These are phyloP conservation scores for Macropus fuliginosus DNA, from an alignment of 2,797 vertebrate genomes.

Conservation along the genomic window DNA sequence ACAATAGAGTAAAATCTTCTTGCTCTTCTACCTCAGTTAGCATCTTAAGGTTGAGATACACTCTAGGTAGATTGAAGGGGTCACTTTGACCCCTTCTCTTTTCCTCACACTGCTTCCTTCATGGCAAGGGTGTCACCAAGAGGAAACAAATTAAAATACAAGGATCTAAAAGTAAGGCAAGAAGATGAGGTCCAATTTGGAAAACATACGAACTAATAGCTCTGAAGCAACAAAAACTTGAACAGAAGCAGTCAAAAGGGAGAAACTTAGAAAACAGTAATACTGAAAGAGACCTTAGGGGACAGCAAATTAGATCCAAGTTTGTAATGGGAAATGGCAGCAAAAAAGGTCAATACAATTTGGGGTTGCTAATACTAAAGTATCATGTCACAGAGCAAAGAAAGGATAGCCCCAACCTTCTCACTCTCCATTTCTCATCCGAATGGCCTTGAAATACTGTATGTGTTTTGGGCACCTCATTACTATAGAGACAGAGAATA, in stretches of 20 bases:
- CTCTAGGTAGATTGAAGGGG: too few relatives aligned
- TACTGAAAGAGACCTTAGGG: accelerated
- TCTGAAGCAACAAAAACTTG: not conserved
- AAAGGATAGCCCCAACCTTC: not conserved
- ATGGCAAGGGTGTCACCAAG: not conserved
- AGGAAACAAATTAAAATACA: not conserved
- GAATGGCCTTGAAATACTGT: not conserved
- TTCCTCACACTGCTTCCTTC: not conserved
- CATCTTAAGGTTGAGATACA: not conserved
- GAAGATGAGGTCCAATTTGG: not conserved
- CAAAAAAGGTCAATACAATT: accelerated
- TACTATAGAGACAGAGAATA: not conserved
- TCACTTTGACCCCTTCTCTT: not conserved
- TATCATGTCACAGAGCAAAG: not conserved
- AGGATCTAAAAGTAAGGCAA: not conserved
- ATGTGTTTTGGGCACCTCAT: conserved; percentile 17
- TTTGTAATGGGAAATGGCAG: not conserved
- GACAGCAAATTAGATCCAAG: not conserved
- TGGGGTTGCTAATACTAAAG: accelerated
- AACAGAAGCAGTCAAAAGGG: not conserved
- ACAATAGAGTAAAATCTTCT: not conserved
- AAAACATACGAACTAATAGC: accelerated
- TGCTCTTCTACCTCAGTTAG: not conserved
- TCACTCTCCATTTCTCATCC: not conserved
- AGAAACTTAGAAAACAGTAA: not conserved